Conservation (phyloP, 2,797 vertebrate genomes). For the Pelodytes ibericus region DNA sequence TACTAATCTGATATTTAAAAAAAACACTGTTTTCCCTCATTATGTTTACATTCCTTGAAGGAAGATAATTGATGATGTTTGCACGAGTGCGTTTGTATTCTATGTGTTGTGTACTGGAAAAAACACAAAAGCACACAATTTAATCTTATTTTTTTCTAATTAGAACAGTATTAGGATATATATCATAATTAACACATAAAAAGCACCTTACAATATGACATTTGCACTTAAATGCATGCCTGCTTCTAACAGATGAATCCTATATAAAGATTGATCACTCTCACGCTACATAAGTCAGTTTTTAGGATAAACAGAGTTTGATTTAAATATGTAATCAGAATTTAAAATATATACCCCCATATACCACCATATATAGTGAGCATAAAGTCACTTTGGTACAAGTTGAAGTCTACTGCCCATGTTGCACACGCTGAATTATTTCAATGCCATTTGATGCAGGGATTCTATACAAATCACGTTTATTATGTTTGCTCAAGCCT, state of each 20-base stretch:
- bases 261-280: constrained; percentile 24
- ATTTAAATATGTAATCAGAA: too few species aligned
- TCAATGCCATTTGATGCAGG: too few species aligned
- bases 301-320: too few species aligned
- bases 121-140: background rate
- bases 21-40: too few species aligned
- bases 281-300: constrained; percentile 1
- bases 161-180: constrained; percentile 1
- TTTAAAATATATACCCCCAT: too few species aligned
- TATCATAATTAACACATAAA: background rate
- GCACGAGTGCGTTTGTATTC: background rate
- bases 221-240: background rate
- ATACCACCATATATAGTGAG: too few species aligned
- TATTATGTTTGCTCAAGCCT: too few species aligned
- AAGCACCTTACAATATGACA: background rate
- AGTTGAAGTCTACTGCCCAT: too few species aligned
- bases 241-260: background rate
- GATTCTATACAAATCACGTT: too few species aligned
- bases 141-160: constrained; percentile 21
- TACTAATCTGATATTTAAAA: too few species aligned
- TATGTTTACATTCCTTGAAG: background rate
- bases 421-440: too few species aligned
- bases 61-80: background rate
- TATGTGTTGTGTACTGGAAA: background rate
- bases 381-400: too few species aligned